Conservation (phyloP, 2,888 invertebrate genomes). For the Dryobota labecula region DNA sequence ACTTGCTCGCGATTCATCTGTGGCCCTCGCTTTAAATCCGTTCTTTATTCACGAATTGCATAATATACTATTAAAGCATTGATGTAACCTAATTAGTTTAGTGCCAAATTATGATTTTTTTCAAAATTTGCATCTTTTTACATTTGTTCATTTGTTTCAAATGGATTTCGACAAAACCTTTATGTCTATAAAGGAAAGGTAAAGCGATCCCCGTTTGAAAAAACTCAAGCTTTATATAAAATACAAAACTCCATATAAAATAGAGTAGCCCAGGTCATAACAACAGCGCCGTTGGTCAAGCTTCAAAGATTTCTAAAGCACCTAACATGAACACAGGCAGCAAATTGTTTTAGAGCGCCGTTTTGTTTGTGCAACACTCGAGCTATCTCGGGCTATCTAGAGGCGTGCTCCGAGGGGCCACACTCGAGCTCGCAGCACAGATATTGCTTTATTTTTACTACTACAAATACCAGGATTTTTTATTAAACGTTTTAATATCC, state of each 20-base stretch:
- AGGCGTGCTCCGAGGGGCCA: slow-evolving; percentile 66
- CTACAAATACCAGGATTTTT: slow-evolving; percentile 43
- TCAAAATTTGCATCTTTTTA: no score
- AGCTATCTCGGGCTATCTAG: slow-evolving; percentile 66
- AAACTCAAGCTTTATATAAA: neutral
- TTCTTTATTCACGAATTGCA: no score
- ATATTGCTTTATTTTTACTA: slow-evolving; percentile 63
- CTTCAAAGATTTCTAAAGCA: slow-evolving; percentile 58
- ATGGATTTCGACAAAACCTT: neutral
- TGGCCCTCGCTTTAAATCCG: no score
- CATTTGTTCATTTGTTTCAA: no score
- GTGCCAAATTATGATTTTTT: no score
- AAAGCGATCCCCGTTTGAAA: neutral
- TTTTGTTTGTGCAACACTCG: slow-evolving; percentile 73
- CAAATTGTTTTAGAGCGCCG: slow-evolving; percentile 72
- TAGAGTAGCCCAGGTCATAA: slow-evolving; percentile 10
- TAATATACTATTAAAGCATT: no score
- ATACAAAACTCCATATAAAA: neutral
- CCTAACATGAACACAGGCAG: slow-evolving; percentile 60
- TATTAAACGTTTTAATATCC: slow-evolving; percentile 53
- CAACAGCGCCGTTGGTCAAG: slow-evolving; percentile 49
- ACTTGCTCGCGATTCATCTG: no score
- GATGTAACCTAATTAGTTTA: no score
- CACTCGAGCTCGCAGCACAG: slow-evolving; percentile 53
- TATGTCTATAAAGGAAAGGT: neutral